Conservation (phyloP, 2,113 vertebrate genomes). For the Chroicocephalus ridibundus region DNA sequence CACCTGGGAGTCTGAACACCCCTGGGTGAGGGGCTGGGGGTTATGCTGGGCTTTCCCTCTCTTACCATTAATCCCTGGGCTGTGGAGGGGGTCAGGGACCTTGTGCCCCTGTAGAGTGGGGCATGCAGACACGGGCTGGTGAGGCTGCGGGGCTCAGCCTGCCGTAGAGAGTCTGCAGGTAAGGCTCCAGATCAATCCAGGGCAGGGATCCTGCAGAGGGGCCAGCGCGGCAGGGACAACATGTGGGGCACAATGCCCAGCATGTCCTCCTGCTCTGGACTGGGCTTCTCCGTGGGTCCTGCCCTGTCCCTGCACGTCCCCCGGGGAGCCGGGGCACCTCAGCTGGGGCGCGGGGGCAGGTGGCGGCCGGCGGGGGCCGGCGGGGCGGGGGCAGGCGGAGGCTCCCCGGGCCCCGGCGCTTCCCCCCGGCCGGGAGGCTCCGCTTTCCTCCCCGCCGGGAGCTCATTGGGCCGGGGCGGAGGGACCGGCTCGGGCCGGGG, state of each 20-base stretch:
- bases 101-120: background rate
- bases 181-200: background rate
- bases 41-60: background rate
- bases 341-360: background rate
- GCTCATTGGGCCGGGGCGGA: conserved; percentile 19
- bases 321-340: background rate
- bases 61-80: background rate
- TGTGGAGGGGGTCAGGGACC: too few species aligned
- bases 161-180: background rate
- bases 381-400: background rate
- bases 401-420: background rate
- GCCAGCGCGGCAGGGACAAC: rapidly evolving
- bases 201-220: too few species aligned
- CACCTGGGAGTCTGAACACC: background rate
- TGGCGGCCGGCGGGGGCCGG: background rate
- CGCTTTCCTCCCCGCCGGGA: background rate
- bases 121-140: background rate
- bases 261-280: background rate
- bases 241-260: rapidly evolving
- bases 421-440: conserved; percentile 3
- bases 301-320: background rate
- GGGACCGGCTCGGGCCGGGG: background rate
- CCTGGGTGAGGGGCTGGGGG: background rate
- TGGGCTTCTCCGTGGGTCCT: background rate
- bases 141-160: background rate